Base-by-base conservation (phyloP, 2,113 vertebrate genomes). In the Ivindomyrus marchei region DNA sequence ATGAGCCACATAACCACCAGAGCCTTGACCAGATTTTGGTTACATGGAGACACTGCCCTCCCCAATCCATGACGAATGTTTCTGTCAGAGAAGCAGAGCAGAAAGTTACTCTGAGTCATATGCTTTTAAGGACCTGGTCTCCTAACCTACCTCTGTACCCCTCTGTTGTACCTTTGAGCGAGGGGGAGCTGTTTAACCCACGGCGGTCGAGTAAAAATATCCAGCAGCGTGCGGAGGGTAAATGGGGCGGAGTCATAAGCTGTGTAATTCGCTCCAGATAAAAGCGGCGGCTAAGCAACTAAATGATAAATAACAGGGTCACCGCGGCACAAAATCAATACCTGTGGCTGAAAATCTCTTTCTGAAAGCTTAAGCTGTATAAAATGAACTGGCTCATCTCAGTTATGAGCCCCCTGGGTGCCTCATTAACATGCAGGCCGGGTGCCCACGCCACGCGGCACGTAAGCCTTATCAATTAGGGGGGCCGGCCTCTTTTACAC, bases 321-420 rank as follows among this genome's bases (percentile, higher is more conserved):
- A 45, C 36, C 5, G 58, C 31, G 42, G 89, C 27, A 53, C 49
- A 77, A 53, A 90, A 88, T 90, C 89, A 88, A 90, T 87, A 86
- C 46, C 62, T 70, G 84, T 85, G 27, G 85, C 47, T 87, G 84
- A 56, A 53, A 87, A 87, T 62, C 42, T 74, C 58, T 88, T 70
- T 88, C n/a, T 80, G 53, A 77, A 88, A 70, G 62, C 58, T n/a
- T 77, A 90, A 42, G 47, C 62, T 80, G 66, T 77, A 87, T 49
- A 90, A 88, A 90, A 87, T 88, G 86, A 77, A 90, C n/a, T 53
- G 70, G 86, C 85, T 90, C 89, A 90, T 91, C 92, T 91, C 83
- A n/a, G 91, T 70, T 91, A 92, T 89, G 91, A 49, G 90, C 88
- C 93, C 92, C 92, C 84, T 85, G 92, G 92, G 93, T 91, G 89